Percentiles rank a stretch among this genome's conserved stretches.
phyloP scores from a whole-genome alignment of 2,113 vertebrate genomes.

The Malurus alboscapulatus region DNA sequence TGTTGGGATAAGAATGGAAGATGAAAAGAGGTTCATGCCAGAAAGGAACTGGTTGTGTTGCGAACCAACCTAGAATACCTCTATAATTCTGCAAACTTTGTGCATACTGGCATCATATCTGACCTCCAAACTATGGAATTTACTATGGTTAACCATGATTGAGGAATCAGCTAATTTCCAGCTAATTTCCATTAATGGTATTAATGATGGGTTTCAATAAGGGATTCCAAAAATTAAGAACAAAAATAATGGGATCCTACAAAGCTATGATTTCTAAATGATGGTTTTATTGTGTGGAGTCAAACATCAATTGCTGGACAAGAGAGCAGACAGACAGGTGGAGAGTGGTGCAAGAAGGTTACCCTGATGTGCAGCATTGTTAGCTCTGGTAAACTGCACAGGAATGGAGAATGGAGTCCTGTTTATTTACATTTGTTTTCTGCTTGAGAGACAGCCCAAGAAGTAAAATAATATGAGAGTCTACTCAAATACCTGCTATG shows the following conservation, averaged over 20 bases:
- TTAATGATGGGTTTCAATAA: neutral
- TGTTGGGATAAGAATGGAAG: neutral
- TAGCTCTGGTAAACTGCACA: slow-evolving; percentile 24
- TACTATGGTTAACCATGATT: neutral
- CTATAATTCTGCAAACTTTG: neutral
- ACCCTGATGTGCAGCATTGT: neutral
- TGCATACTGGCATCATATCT: neutral
- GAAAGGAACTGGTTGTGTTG: neutral
- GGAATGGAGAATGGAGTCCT: slow-evolving; percentile 50
- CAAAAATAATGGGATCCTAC: neutral
- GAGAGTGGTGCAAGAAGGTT: slow-evolving; percentile 3
- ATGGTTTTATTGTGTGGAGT: neutral
- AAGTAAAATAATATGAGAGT: slow-evolving; percentile 77
- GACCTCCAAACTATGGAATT: neutral
- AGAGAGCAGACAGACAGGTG: neutral
- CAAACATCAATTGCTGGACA: neutral
- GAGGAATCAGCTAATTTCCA: neutral
- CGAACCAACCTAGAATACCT: neutral
- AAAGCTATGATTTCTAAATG: neutral
- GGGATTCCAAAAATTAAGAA: neutral
- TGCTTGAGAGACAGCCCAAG: slow-evolving; percentile 78
- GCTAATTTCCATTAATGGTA: neutral
- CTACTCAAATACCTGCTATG: slow-evolving; percentile 74
- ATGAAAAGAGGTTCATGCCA: neutral
- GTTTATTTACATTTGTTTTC: slow-evolving; percentile 78